Evolutionary conservation across 2,113 vertebrate species (phyloP).

Genomic region (Gallinago jamesoni): DNA sequence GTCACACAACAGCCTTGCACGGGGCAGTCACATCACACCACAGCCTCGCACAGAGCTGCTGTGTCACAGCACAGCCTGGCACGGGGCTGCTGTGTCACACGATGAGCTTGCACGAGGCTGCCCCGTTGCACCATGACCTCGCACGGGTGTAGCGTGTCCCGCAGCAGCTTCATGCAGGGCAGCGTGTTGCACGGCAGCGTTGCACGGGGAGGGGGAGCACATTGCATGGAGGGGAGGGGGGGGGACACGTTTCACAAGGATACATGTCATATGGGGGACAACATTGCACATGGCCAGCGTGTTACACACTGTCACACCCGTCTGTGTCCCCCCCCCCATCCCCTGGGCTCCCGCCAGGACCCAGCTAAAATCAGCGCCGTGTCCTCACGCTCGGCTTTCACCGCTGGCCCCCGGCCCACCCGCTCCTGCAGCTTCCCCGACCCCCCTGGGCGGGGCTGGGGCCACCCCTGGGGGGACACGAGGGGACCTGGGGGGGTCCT

Average conservation of each 20-base stretch:
- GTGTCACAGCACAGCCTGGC: background rate
- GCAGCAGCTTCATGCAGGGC: too few relatives aligned
- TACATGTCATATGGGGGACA: too few relatives aligned
- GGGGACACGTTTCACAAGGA: accelerated
- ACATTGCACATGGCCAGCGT: background rate
- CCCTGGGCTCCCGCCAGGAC: slow-evolving; percentile 10
- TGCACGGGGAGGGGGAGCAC: background rate
- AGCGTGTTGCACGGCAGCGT: accelerated
- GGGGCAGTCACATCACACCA: background rate
- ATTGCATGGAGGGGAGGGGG: background rate
- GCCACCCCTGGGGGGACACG: background rate
- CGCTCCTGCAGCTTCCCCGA: background rate
- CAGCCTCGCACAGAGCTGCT: background rate
- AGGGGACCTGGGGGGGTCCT: accelerated
- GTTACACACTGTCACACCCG: background rate
- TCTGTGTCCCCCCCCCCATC: too few relatives aligned
- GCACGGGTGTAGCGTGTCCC: background rate
- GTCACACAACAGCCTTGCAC: background rate
- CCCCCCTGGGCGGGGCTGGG: too few relatives aligned
- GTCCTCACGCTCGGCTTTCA: background rate
- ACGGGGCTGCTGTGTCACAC: accelerated
- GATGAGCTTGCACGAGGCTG: background rate
- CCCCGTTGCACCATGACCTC: background rate
- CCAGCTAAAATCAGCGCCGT: background rate
- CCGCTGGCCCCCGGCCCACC: background rate